Evolutionary conservation across 2,888 invertebrate genomes (phyloP).

Genomic region (Dusona sp.): DNA sequence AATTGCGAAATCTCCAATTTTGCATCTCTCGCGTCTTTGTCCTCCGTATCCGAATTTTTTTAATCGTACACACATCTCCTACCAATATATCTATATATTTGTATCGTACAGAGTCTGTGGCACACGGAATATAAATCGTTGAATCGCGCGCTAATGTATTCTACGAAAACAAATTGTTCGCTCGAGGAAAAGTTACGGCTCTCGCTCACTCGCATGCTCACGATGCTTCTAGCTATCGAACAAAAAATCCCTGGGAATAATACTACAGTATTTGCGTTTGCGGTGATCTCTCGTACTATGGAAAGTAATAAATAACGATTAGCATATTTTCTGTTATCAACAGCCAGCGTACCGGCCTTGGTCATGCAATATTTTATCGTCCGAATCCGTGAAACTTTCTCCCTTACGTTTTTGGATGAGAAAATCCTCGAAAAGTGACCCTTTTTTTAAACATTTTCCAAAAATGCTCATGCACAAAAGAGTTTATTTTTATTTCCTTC

Average conservation of each 20-base stretch:
- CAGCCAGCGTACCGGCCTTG: not conserved
- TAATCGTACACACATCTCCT: not conserved
- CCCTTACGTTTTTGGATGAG: not conserved
- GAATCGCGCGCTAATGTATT: constrained; percentile 58
- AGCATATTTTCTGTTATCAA: constrained; percentile 61
- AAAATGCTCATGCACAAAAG: not conserved
- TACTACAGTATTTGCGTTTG: constrained; percentile 12
- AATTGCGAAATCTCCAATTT: constrained; percentile 39
- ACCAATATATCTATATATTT: not conserved
- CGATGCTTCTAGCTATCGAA: not conserved
- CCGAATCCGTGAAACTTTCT: not conserved
- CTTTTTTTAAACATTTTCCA: not conserved
- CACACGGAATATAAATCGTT: constrained; percentile 62
- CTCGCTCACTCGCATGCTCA: not conserved
- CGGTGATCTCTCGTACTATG: constrained; percentile 22
- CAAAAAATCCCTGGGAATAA: constrained; percentile 28
- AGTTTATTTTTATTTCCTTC: not conserved
- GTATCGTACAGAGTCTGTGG: constrained; percentile 18
- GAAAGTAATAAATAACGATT: constrained; percentile 61
- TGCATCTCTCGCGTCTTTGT: constrained; percentile 8
- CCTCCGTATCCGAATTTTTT: constrained; percentile 18
- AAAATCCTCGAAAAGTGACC: not conserved
- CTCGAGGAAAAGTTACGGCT: constrained; percentile 2
- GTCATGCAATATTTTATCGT: constrained; percentile 8
- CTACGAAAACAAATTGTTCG: constrained; percentile 59